These are phyloP conservation scores for Agrochola lota DNA, from an alignment of 2,888 invertebrate genomes.

Conservation along the genomic window DNA sequence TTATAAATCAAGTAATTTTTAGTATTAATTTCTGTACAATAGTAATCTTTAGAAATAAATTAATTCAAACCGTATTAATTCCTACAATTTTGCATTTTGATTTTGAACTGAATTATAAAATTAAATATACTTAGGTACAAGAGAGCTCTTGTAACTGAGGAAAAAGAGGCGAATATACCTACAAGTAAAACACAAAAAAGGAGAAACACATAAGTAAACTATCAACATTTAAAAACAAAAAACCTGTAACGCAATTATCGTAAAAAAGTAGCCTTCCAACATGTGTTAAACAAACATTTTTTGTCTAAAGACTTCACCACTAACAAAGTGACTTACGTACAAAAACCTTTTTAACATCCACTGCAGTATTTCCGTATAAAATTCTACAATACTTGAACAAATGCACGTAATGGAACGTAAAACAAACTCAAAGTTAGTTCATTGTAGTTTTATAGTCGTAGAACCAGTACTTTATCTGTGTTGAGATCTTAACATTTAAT, in stretches of 20 bases:
- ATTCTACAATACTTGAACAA: background rate
- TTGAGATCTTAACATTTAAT: slow-evolving; percentile 72
- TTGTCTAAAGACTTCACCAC: slow-evolving; percentile 14
- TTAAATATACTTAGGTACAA: background rate
- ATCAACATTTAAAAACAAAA: background rate
- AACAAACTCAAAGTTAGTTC: slow-evolving; percentile 14
- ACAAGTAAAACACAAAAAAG: background rate
- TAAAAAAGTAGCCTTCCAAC: slow-evolving; percentile 40
- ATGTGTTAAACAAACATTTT: slow-evolving; percentile 38
- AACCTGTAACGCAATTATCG: slow-evolving; percentile 28
- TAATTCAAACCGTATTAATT: no score
- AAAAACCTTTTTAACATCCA: slow-evolving; percentile 19
- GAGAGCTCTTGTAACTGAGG: no score
- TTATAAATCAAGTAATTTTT: no score
- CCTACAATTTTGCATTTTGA: background rate
- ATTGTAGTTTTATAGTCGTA: slow-evolving; percentile 34
- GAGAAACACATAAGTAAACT: slow-evolving; percentile 1
- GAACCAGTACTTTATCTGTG: slow-evolving; percentile 55
- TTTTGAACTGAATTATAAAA: background rate
- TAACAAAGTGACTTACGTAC: background rate
- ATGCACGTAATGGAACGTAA: slow-evolving; percentile 39
- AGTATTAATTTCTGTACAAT: no score
- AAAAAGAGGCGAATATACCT: background rate
- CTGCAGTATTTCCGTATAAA: slow-evolving; percentile 9
- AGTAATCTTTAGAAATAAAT: no score